phyloP scores from a whole-genome alignment of 2,113 vertebrate species.

The Fukomys damarensis region DNA sequence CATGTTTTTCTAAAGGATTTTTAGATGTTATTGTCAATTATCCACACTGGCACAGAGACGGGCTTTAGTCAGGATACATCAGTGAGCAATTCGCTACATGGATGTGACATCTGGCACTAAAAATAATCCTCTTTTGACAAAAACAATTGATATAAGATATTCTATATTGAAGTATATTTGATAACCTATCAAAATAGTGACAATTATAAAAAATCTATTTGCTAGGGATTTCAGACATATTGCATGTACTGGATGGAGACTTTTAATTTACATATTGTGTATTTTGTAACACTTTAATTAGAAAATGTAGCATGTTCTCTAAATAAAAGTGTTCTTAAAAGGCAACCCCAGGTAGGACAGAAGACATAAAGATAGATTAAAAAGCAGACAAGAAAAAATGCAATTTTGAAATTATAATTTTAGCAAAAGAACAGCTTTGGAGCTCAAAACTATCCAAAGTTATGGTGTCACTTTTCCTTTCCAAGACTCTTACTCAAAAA shows the following conservation, averaged over 20 bases:
- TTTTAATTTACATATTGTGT: background rate
- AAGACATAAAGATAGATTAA: background rate
- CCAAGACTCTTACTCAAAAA: background rate
- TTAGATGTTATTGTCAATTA: conserved; percentile 21
- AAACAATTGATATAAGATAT: background rate
- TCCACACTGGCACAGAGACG: background rate
- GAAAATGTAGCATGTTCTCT: background rate
- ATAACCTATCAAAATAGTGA: background rate
- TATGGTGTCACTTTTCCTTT: background rate
- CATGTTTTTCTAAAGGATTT: conserved; percentile 48
- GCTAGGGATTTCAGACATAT: background rate
- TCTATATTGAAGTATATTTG: background rate
- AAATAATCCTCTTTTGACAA: background rate
- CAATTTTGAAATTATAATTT: background rate
- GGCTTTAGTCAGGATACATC: background rate
- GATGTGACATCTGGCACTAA: background rate
- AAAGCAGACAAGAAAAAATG: background rate
- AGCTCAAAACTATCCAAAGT: background rate
- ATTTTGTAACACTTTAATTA: background rate
- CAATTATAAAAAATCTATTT: background rate
- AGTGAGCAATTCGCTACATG: background rate
- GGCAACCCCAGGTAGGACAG: background rate
- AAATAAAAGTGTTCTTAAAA: background rate
- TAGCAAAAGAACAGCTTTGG: background rate
- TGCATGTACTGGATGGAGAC: background rate